phyloP scores from a whole-genome alignment of 2,113 vertebrate species.

The Paradisaea rubra region DNA sequence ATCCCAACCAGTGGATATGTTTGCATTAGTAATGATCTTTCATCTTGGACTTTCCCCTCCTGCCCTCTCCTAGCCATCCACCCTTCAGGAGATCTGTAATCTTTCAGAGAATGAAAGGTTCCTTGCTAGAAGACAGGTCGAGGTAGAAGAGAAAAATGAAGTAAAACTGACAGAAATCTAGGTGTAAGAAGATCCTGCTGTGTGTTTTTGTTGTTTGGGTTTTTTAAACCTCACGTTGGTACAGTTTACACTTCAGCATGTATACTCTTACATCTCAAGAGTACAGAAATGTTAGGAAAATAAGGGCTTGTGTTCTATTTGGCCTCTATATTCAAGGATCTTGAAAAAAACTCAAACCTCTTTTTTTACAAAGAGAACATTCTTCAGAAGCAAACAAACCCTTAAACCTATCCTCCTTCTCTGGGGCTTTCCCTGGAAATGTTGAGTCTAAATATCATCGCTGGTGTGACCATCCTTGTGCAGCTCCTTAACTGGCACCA shows the following conservation, averaged over 20 bases:
- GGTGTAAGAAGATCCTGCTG: not conserved
- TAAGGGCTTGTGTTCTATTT: not conserved
- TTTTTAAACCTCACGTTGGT: not conserved
- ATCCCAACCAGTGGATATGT: not conserved
- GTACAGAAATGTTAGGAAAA: not conserved
- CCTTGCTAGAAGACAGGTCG: not conserved
- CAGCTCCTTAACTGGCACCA: not conserved
- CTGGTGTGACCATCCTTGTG: not conserved
- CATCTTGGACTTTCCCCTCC: not conserved
- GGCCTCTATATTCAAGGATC: not conserved
- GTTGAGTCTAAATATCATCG: not conserved
- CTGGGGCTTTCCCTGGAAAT: not conserved
- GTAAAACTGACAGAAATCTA: not conserved
- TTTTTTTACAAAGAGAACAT: not conserved
- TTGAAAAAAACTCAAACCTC: not conserved
- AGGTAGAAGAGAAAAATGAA: not conserved
- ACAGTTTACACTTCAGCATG: not conserved
- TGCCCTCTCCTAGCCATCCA: not conserved
- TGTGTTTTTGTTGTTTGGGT: not conserved
- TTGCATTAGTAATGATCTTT: not conserved
- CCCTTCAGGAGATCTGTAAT: not conserved
- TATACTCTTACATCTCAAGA: not conserved
- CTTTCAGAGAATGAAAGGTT: not conserved
- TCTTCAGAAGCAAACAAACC: not conserved
- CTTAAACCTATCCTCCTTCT: not conserved